Conservation (phyloP, 2,888 invertebrate species). For the Temnothorax ravouxi region DNA sequence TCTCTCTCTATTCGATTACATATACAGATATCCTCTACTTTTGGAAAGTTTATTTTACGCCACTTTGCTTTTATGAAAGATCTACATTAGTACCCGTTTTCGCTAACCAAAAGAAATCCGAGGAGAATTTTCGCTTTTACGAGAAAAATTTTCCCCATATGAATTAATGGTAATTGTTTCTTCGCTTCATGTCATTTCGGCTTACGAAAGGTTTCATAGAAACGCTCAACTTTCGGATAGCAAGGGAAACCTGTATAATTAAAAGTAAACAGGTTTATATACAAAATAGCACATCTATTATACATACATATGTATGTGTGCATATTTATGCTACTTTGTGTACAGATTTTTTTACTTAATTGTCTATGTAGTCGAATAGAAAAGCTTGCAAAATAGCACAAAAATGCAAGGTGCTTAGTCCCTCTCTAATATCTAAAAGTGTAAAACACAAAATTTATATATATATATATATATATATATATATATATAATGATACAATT, state of each 20-base stretch:
- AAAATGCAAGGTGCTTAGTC: background rate
- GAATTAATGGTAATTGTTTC: too few relatives aligned
- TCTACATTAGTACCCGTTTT: too few relatives aligned
- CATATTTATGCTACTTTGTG: background rate
- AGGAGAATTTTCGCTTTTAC: too few relatives aligned
- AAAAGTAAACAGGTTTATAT: background rate
- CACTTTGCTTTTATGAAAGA: too few relatives aligned
- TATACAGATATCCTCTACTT: too few relatives aligned
- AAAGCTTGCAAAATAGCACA: background rate
- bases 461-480: background rate
- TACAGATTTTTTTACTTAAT: background rate
- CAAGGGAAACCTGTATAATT: background rate
- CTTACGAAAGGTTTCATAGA: too few relatives aligned
- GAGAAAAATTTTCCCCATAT: too few relatives aligned
- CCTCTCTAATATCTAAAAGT: background rate
- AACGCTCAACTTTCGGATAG: too few relatives aligned
- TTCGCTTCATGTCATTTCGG: too few relatives aligned
- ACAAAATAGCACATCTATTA: background rate
- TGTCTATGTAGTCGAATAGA: background rate
- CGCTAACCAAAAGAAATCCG: too few relatives aligned
- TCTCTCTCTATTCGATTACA: too few relatives aligned
- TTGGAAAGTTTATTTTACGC: too few relatives aligned
- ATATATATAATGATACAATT: background rate
- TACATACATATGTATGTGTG: background rate
- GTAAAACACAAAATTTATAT: background rate